Base-by-base conservation (phyloP, 1,140 invertebrate genomes). In the Hypsibius dujardini region DNA sequence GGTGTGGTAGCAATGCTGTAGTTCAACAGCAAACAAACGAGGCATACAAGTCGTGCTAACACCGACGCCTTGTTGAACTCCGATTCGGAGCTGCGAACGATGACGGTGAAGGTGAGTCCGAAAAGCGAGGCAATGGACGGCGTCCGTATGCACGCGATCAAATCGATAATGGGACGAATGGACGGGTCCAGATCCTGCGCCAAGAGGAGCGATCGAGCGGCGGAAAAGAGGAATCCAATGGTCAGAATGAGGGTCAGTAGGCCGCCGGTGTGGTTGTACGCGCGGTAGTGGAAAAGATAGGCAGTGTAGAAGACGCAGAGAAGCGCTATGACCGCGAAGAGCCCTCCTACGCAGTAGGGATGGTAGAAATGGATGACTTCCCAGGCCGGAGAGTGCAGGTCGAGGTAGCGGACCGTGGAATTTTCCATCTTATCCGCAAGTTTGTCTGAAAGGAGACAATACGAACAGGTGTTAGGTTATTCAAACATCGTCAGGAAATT, bases 251-350 rank as follows among this genome's bases (percentile, higher is more conserved):
- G 50, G 50, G n/a, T 7, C 7, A 56, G 50, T n/a, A 56, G 50
- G n/a, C 50, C 50, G n/a, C 50, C 50, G 50, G 7, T 7, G 50
- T 56, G 50, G n/a, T 56, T 56, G 50, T 7, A n/a, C 7, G 50
- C 50, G 50, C 50, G 50, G 50, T 56, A n/a, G 50, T 56, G 50
- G 7, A 56, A n/a, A 56, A 56, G 50, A n/a, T 56, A 56, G 50
- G 50, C 50, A n/a, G 50, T n/a, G n/a, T 56, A 56, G 50, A 7
- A 7, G 7, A 56, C 7, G 7, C 7, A 7, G 7, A 56, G 50
- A 7, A n/a, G 7, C n/a, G 50, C 50, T 56, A n/a, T 56, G 7
- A 56, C 7, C 7, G n/a, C n/a, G n/a, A 56, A 56, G 7, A 56
- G n/a, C n/a, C 50, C 50, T 7, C 50, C 50, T 56, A n/a, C n/a